These are phyloP conservation scores for Phalacrocorax brasilianus DNA, from an alignment of 2,113 vertebrate species.

Conservation along the genomic window DNA sequence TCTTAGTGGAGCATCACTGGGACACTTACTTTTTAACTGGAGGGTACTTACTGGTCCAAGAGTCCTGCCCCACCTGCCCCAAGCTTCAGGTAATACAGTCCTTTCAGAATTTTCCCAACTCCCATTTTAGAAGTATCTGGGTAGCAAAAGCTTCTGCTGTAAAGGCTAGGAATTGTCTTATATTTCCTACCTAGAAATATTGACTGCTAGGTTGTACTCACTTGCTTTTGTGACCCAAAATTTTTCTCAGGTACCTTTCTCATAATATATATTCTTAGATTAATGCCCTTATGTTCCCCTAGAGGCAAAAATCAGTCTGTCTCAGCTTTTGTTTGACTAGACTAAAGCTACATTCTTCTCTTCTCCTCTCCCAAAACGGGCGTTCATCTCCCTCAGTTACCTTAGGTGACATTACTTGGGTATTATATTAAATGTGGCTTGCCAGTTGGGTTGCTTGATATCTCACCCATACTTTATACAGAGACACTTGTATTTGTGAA, in stretches of 20 bases:
- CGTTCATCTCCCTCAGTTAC: background rate
- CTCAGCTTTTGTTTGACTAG: background rate
- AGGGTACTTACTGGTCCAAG: background rate
- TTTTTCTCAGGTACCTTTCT: background rate
- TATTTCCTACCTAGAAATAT: background rate
- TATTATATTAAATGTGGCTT: background rate
- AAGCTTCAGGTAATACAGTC: background rate
- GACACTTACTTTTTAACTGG: background rate
- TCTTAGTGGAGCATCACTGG: background rate
- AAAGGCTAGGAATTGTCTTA: background rate
- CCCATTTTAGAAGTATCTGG: background rate
- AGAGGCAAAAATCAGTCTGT: background rate
- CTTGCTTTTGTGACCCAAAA: background rate
- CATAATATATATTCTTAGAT: background rate
- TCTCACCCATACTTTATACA: background rate
- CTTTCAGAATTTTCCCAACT: background rate
- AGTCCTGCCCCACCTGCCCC: background rate
- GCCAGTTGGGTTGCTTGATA: background rate
- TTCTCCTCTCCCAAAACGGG: background rate
- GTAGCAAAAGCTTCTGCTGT: background rate
- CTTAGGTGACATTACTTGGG: background rate
- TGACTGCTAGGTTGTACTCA: background rate
- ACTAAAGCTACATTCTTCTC: background rate
- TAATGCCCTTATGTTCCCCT: background rate
- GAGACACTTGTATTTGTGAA: background rate